Base-by-base conservation (phyloP, 2,113 vertebrate genomes). In the Forbesichthys papilliferus region DNA sequence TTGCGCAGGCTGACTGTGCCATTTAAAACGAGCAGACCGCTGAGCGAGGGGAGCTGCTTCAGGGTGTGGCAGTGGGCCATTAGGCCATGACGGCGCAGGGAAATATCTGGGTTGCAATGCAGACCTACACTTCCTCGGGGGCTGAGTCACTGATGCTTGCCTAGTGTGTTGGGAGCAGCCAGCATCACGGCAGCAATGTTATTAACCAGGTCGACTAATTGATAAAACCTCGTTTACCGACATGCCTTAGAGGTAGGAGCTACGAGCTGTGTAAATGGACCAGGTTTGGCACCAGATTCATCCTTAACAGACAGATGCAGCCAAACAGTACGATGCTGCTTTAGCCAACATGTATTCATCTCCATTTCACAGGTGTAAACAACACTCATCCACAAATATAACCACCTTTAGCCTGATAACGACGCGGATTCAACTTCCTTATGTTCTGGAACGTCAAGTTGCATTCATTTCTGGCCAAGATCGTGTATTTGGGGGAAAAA, bases 121-220 rank as follows among this genome's bases (percentile, higher is more conserved):
- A 74, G 12, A 80, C 72, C 75, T 61, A 71, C 55, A 62, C 48
- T 78, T 80, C 2, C 36, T 12, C 9, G 74, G 33, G 85, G 70
- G 93, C 93, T 89, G 90, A 94, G 87, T 94, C 94, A 94, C 55
- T 0, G 67, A 55, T 18, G 33, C 64, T 10, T 57, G 52, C 64
- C 53, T 66, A 5, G 48, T 59, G 48, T 36, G 52, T 62, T 27
- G 2, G 5, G 11, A 49, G 42, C 57, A n/a, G 56, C n/a, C 46
- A 52, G 64, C 47, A 58, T 61, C n/a, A n/a, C 65, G 34, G 61
- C 69, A 69, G 59, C 13, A 56, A 36, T 11, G 11, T 71, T 49
- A 78, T 57, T 61, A 56, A 54, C 27, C 53, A 2, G 20, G 59
- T 20, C 48, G 33, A 61, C 42, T 60, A 7, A 63, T 72, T 51